A percentile compares a stretch with the other conserved stretches of the same genome.
Conservation (phyloP, 2,113 vertebrate genomes). For the Centropus bengalensis region DNA sequence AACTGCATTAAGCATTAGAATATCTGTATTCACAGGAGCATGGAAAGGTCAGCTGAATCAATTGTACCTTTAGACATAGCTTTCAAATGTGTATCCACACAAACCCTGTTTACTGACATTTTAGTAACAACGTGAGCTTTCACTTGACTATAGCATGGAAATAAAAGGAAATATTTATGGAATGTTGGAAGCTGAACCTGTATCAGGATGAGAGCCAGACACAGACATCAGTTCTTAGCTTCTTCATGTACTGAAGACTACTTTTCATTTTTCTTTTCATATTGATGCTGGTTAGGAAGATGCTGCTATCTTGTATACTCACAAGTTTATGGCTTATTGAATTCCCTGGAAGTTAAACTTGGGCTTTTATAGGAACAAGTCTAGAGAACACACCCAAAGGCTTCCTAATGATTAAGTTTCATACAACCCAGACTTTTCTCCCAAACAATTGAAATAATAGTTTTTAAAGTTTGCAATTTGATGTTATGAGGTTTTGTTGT, state of each 20-base stretch:
- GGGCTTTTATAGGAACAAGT: background rate
- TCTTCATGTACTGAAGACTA: background rate
- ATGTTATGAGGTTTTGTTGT: background rate
- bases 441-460: background rate
- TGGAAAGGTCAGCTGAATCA: constrained; percentile 7
- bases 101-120: background rate
- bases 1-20: background rate
- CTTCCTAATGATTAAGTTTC: background rate
- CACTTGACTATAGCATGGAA: background rate
- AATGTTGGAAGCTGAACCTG: background rate
- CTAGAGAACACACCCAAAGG: background rate
- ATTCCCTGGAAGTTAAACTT: background rate
- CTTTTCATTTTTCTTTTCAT: background rate
- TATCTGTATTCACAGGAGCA: background rate
- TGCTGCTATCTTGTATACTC: background rate
- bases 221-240: background rate
- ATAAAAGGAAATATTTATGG: background rate
- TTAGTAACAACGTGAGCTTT: background rate
- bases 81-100: background rate
- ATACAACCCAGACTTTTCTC: background rate
- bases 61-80: background rate
- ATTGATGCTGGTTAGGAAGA: background rate
- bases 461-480: background rate
- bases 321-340: background rate
- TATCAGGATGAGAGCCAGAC: background rate